Conservation (phyloP, 1,140 invertebrate species). For the Agrypnia vestita region DNA sequence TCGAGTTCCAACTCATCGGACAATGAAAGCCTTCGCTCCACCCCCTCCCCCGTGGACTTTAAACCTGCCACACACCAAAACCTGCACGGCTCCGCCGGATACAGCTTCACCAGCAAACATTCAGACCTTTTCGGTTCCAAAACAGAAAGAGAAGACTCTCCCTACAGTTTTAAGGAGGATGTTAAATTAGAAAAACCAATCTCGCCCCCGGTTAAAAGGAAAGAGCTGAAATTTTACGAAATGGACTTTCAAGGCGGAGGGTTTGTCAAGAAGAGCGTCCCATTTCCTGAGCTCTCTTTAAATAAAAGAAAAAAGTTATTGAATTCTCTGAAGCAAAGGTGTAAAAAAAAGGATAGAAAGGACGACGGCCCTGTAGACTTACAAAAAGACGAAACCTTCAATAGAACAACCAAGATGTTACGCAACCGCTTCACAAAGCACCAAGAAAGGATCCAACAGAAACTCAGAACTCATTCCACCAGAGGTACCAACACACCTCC, state of each 20-base stretch:
- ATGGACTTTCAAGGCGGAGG: constrained; percentile 72
- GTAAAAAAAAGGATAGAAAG: constrained; percentile 49
- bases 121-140: constrained; percentile 7
- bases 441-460: constrained; percentile 33
- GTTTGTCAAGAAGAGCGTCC: constrained; percentile 76
- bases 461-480: constrained; percentile 21
- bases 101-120: constrained; percentile 6
- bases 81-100: background rate
- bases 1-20: constrained; percentile 73
- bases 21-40: constrained; percentile 64
- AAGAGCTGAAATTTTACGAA: constrained; percentile 59
- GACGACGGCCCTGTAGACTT: constrained; percentile 7
- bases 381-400: constrained; percentile 57
- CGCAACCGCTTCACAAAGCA: constrained; percentile 52
- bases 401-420: constrained; percentile 49
- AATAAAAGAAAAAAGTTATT: constrained; percentile 66
- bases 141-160: constrained; percentile 21
- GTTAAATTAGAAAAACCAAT: background rate
- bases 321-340: constrained; percentile 45
- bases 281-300: constrained; percentile 74
- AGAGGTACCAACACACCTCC: constrained; percentile 49
- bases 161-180: constrained; percentile 56
- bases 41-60: constrained; percentile 48
- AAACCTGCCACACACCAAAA: background rate
- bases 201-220: constrained; percentile 47